Evolutionary conservation across 2,888 invertebrate genomes (phyloP).

Genomic region (Rapana venosa): DNA sequence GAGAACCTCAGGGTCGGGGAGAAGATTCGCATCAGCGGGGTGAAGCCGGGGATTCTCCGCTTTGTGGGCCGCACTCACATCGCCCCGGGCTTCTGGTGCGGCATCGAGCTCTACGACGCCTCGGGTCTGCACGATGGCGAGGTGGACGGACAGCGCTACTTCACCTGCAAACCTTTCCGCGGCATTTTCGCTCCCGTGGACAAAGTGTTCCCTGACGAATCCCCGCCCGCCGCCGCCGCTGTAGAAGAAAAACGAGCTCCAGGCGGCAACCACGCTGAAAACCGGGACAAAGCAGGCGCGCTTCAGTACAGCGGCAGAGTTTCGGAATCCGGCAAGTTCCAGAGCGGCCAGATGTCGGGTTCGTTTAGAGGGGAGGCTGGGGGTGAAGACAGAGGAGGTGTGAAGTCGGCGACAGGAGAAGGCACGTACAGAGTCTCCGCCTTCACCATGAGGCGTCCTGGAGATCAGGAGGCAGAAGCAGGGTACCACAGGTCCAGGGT

Average conservation of each 20-base stretch:
- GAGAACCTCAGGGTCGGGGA: constrained; percentile 75
- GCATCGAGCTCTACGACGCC: constrained; percentile 82
- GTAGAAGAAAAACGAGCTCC: neutral
- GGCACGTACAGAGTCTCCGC: neutral
- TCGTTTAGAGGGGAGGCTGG: neutral
- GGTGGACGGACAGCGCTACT: constrained; percentile 83
- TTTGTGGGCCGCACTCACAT: constrained; percentile 82
- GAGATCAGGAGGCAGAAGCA: neutral
- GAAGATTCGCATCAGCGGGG: constrained; percentile 79
- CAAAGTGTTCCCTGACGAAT: constrained; percentile 78
- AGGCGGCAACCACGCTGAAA: neutral
- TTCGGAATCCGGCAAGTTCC: constrained; percentile 34
- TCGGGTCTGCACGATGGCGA: constrained; percentile 84
- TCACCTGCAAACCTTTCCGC: constrained; percentile 82
- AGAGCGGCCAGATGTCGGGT: neutral
- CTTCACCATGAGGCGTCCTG: neutral
- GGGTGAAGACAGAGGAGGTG: neutral
- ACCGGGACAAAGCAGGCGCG: neutral
- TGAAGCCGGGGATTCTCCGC: constrained; percentile 81
- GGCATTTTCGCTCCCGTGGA: constrained; percentile 84
- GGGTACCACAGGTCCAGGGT: neutral
- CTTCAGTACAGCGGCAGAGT: too few species aligned
- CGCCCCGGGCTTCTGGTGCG: constrained; percentile 83
- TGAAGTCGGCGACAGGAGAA: neutral
- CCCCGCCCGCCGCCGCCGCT: neutral